A percentile compares a stretch with the other conserved stretches of the same genome.
phyloP scores from a whole-genome alignment of 2,888 invertebrate species.

The Cephalotes varians region DNA sequence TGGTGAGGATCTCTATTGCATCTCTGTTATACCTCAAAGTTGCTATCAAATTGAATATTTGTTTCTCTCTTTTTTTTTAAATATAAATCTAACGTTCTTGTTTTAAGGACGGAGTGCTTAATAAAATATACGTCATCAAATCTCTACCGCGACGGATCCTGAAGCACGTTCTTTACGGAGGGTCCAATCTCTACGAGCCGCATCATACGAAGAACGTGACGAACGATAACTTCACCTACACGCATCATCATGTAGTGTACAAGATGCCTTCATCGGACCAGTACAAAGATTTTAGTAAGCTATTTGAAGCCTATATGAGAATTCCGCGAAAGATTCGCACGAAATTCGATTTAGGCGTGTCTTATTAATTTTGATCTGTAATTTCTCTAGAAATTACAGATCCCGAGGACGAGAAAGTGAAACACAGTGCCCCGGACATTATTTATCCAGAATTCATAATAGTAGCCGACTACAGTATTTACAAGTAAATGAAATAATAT shows the following conservation, averaged over 20 bases:
- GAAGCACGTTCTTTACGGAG: constrained; percentile 43
- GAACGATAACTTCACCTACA: constrained; percentile 52
- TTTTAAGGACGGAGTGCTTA: constrained; percentile 69
- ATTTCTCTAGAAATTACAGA: constrained; percentile 59
- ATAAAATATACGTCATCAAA: constrained; percentile 65
- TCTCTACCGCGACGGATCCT: constrained; percentile 71
- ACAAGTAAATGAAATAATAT: constrained; percentile 59
- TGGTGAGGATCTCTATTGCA: constrained; percentile 64
- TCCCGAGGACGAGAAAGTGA: constrained; percentile 39
- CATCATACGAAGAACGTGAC: constrained; percentile 28
- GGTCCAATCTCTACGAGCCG: constrained; percentile 39
- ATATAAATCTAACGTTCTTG: constrained; percentile 17
- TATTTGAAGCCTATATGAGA: neutral
- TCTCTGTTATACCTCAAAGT: neutral
- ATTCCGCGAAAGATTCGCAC: neutral
- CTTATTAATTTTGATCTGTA: neutral
- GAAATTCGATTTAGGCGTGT: neutral
- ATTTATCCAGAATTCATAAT: constrained; percentile 80
- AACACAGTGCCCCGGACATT: constrained; percentile 65
- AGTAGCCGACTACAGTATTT: constrained; percentile 76
- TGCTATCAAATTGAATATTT: neutral
- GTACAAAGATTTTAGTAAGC: constrained; percentile 57
- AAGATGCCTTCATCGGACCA: constrained; percentile 44
- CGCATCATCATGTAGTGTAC: constrained; percentile 77
- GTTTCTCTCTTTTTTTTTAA: neutral